A percentile compares a stretch with the other conserved stretches of the same genome.
These are phyloP conservation scores for Phengaris arion DNA, from an alignment of 2,888 invertebrate genomes.

Conservation along the genomic window DNA sequence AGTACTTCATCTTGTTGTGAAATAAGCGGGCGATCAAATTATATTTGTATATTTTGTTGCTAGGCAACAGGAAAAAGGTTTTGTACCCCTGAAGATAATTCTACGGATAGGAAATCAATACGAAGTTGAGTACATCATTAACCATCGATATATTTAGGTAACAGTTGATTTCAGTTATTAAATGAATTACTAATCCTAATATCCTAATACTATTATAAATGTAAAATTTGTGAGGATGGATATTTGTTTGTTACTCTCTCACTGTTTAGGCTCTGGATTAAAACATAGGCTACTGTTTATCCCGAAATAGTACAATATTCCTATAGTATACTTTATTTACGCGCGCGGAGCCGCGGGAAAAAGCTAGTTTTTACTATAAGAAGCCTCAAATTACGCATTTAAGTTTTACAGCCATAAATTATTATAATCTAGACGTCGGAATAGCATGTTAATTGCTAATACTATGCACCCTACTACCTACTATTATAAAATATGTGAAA, in stretches of 20 bases:
- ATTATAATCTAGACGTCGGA: not conserved
- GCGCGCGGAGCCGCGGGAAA: too few species aligned
- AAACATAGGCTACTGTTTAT: too few species aligned
- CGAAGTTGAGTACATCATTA: not conserved
- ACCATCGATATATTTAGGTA: not conserved
- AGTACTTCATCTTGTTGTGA: conserved; percentile 4
- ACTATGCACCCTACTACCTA: not conserved
- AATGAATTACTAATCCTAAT: not conserved
- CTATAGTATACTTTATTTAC: too few species aligned
- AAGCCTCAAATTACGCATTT: too few species aligned
- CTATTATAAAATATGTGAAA: too few species aligned
- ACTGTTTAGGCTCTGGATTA: too few species aligned
- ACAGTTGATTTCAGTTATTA: not conserved
- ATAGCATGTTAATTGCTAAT: not conserved
- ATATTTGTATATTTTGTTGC: not conserved
- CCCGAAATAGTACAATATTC: too few species aligned
- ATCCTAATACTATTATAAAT: too few species aligned
- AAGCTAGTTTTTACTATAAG: too few species aligned
- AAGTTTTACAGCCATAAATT: too few species aligned
- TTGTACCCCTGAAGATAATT: not conserved
- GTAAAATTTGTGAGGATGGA: too few species aligned
- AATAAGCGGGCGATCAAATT: not conserved
- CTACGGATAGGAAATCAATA: not conserved
- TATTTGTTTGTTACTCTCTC: too few species aligned
- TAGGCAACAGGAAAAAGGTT: not conserved